Conservation (phyloP, 2,888 invertebrate genomes). For the Cloeon dipterum region DNA sequence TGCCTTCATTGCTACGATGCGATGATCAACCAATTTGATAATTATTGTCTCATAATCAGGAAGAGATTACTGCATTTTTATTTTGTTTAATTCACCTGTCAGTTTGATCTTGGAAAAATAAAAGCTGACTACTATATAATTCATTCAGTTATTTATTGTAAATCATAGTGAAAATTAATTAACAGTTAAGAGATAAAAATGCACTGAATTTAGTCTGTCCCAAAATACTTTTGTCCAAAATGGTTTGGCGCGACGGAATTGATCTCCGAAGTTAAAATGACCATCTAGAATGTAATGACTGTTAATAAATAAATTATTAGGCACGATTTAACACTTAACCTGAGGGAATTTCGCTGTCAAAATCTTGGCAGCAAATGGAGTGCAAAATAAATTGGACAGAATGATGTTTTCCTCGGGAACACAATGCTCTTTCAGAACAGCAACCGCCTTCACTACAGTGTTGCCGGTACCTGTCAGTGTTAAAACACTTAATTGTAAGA, state of each 20-base stretch:
- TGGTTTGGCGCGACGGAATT: conserved; percentile 91
- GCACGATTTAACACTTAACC: conserved; percentile 16
- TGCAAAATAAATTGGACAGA: conserved; percentile 92
- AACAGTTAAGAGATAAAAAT: too few relatives aligned
- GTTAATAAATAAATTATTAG: conserved; percentile 2
- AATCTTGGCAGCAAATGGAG: conserved; percentile 70
- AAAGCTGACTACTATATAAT: too few relatives aligned
- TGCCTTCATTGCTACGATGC: not conserved
- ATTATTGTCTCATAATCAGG: too few relatives aligned
- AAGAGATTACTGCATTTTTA: too few relatives aligned
- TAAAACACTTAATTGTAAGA: conserved; percentile 2
- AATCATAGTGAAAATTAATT: too few relatives aligned
- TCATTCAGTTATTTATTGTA: too few relatives aligned
- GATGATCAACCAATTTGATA: too few relatives aligned
- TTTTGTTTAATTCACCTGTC: too few relatives aligned
- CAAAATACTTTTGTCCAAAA: conserved; percentile 97
- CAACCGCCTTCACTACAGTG: conserved; percentile 83
- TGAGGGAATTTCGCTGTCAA: conserved; percentile 62
- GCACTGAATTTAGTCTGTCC: conserved; percentile 82
- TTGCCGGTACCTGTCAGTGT: conserved; percentile 57
- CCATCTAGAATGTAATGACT: conserved; percentile 34
- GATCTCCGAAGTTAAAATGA: conserved; percentile 86
- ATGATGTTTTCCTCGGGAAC: conserved; percentile 88
- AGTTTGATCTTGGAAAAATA: too few relatives aligned
- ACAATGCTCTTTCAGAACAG: conserved; percentile 80